Conservation (phyloP, 2,797 vertebrate species). For the Chloroceryle amazona region DNA sequence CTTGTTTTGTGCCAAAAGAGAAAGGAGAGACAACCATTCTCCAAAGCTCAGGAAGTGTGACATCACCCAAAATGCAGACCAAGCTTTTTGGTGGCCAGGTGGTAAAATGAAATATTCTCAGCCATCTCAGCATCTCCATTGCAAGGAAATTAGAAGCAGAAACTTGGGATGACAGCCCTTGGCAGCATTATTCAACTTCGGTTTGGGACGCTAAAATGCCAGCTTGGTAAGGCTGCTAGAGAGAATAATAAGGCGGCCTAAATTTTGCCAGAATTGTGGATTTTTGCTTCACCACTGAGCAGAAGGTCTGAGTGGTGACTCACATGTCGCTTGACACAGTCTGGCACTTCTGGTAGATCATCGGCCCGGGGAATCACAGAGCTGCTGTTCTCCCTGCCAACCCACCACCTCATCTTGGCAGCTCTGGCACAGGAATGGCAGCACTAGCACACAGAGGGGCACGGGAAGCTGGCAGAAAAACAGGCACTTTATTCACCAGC, state of each 20-base stretch:
- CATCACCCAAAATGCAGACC: conserved; percentile 58
- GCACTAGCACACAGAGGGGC: neutral
- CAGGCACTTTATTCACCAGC: neutral
- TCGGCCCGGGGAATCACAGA: neutral
- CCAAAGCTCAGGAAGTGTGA: conserved; percentile 64
- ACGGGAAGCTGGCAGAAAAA: conserved; percentile 9
- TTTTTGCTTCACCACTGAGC: conserved; percentile 12
- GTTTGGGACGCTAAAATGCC: conserved; percentile 34
- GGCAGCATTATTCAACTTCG: conserved; percentile 18
- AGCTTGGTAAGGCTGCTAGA: conserved; percentile 26
- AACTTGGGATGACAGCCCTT: conserved; percentile 49
- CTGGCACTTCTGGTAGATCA: conserved; percentile 34
- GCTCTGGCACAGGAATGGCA: neutral
- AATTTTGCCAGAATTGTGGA: conserved; percentile 62
- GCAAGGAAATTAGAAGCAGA: conserved; percentile 72
- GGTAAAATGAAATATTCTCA: conserved; percentile 55
- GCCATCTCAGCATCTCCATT: conserved; percentile 67
- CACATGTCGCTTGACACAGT: conserved; percentile 35
- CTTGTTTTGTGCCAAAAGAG: neutral
- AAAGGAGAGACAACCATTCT: conserved; percentile 51
- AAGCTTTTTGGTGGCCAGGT: conserved; percentile 47
- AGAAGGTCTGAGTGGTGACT: conserved; percentile 65
- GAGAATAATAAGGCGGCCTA: conserved; percentile 43
- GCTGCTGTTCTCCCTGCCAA: neutral
- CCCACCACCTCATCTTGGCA: neutral